Conservation (phyloP, 2,888 invertebrate genomes). For the Parascotia fuliginaria region DNA sequence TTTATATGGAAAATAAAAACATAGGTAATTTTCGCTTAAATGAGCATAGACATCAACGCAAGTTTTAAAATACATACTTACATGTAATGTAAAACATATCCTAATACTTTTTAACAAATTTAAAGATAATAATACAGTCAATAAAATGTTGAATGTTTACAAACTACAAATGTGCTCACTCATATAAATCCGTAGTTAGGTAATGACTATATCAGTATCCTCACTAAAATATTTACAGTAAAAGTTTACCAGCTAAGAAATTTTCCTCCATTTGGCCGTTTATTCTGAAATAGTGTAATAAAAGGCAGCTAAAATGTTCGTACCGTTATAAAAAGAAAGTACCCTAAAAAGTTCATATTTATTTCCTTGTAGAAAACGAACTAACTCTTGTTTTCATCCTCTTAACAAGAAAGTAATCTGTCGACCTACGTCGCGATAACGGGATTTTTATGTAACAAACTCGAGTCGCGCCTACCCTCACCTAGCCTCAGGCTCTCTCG, state of each 20-base stretch:
- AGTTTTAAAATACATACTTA: too few relatives aligned
- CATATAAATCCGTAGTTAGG: constrained; percentile 32
- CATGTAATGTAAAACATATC: too few relatives aligned
- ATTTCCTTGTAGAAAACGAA: constrained; percentile 77
- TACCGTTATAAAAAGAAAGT: constrained; percentile 60
- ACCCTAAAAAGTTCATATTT: constrained; percentile 73
- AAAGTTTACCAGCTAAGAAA: constrained; percentile 48
- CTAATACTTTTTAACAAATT: too few relatives aligned
- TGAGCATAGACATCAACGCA: too few relatives aligned
- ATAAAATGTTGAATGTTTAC: constrained; percentile 23
- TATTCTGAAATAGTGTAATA: constrained; percentile 52
- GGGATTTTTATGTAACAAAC: constrained; percentile 85
- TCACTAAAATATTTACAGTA: constrained; percentile 47
- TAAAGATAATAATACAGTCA: constrained; percentile 6
- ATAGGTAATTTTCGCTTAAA: too few relatives aligned
- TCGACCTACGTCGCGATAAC: constrained; percentile 83
- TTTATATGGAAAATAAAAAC: too few relatives aligned
- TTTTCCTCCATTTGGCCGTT: constrained; percentile 46
- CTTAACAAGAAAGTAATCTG: constrained; percentile 86
- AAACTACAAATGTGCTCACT: constrained; percentile 35
- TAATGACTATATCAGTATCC: constrained; percentile 42
- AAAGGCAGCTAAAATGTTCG: constrained; percentile 61
- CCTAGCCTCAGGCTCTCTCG: constrained; percentile 79
- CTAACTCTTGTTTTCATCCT: constrained; percentile 83
- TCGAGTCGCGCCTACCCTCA: constrained; percentile 82